These are phyloP conservation scores for Paelopatides confundens DNA, from an alignment of 53 echinoderm and acorn worm species.

Conservation along the genomic window DNA sequence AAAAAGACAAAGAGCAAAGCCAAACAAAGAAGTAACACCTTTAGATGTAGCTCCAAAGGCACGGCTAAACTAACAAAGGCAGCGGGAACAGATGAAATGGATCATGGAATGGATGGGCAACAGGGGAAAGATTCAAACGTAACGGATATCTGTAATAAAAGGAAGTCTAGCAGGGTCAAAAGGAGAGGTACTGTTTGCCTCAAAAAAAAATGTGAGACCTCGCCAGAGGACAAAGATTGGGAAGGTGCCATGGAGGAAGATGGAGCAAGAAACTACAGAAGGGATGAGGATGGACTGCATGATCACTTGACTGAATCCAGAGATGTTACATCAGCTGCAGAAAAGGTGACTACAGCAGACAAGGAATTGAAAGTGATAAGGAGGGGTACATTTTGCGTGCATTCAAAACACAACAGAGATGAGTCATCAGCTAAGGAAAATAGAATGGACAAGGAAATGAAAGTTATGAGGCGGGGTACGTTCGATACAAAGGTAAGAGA, in stretches of 20 bases:
- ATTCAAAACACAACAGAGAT: not conserved
- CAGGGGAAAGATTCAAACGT: not conserved
- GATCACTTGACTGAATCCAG: too few species aligned
- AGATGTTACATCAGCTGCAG: too few species aligned
- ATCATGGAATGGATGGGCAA: not conserved
- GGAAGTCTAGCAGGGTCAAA: not conserved
- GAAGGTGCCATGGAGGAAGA: not conserved
- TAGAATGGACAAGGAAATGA: not conserved
- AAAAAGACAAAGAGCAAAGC: not conserved
- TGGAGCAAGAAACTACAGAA: not conserved
- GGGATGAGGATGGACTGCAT: too few species aligned
- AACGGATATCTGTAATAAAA: not conserved
- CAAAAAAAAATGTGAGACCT: not conserved
- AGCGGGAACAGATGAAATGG: not conserved
- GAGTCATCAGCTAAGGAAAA: too few species aligned
- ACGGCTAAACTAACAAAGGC: not conserved
- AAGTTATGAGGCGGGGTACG: conserved; percentile 8
- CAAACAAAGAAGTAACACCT: not conserved
- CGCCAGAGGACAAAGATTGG: not conserved
- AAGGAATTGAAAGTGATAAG: not conserved
- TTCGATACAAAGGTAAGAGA: not conserved
- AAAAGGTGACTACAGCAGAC: not conserved
- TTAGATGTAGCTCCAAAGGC: not conserved
- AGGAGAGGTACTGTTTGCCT: conserved; percentile 35
- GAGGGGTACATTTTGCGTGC: conserved; percentile 19